Evolutionary conservation across 2,113 vertebrate genomes (phyloP).

Genomic region (Uropsilus gracilis): DNA sequence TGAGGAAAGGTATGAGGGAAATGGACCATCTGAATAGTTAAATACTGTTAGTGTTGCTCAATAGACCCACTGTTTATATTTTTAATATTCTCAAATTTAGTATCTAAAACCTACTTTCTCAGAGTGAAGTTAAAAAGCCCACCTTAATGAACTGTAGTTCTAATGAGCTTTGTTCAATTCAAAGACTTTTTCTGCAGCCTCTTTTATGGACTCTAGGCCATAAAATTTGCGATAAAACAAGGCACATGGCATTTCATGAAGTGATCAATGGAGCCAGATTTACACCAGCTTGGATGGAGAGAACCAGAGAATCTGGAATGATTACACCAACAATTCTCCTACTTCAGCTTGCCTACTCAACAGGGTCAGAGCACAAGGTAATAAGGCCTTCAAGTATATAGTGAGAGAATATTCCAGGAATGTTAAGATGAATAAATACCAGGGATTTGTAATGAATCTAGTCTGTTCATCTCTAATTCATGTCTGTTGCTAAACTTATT

Average conservation of each 20-base stretch:
- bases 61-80: not conserved
- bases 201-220: not conserved
- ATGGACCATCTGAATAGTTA: not conserved
- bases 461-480: not conserved
- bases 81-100: constrained; percentile 30
- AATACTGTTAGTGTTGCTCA: not conserved
- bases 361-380: not conserved
- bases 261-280: not conserved
- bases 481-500: constrained; percentile 37
- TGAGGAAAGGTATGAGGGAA: not conserved
- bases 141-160: constrained; percentile 1
- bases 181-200: constrained; percentile 12
- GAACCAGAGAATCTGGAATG: not conserved
- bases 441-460: not conserved
- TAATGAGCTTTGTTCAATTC: not conserved
- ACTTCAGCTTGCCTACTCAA: not conserved
- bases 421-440: not conserved
- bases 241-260: not conserved
- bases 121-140: constrained; percentile 43
- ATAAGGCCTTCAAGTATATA: not conserved
- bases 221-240: not conserved
- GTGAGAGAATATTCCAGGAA: not conserved
- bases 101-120: constrained; percentile 31
- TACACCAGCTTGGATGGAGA: not conserved
- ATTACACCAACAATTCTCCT: not conserved